phyloP scores from a whole-genome alignment of 2,113 vertebrate species.

The Cheirogaleus medius region DNA sequence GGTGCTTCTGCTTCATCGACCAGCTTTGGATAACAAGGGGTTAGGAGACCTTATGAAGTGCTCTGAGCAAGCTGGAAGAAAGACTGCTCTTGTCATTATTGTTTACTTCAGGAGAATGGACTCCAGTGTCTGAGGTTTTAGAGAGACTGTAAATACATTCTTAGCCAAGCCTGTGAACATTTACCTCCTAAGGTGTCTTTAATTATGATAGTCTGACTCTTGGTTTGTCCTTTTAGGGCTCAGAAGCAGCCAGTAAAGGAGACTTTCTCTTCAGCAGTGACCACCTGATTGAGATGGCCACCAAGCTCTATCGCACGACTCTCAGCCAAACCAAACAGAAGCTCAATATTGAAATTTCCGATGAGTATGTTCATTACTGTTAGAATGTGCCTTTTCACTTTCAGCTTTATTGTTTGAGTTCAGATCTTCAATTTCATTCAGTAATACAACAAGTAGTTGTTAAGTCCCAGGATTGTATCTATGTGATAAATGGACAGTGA shows the following conservation, averaged over 20 bases:
- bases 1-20: not conserved
- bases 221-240: slow-evolving; percentile 85
- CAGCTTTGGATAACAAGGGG: not conserved
- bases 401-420: not conserved
- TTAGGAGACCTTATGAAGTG: not conserved
- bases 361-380: slow-evolving; percentile 90
- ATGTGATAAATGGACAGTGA: not conserved
- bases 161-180: not conserved
- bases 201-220: not conserved
- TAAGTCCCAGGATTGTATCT: not conserved
- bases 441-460: not conserved
- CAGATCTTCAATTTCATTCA: not conserved
- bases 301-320: slow-evolving; percentile 94
- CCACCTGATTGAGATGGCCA: slow-evolving; percentile 97
- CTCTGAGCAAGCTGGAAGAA: not conserved
- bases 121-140: not conserved
- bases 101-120: not conserved
- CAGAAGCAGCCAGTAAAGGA: slow-evolving; percentile 94
- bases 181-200: not conserved
- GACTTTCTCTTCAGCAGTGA: slow-evolving; percentile 98
- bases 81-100: not conserved
- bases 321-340: slow-evolving; percentile 90
- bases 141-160: not conserved
- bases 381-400: not conserved
- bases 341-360: slow-evolving; percentile 94